Base-by-base conservation (phyloP, 1,140 invertebrate species). In the Polypedilum vanderplanki region DNA sequence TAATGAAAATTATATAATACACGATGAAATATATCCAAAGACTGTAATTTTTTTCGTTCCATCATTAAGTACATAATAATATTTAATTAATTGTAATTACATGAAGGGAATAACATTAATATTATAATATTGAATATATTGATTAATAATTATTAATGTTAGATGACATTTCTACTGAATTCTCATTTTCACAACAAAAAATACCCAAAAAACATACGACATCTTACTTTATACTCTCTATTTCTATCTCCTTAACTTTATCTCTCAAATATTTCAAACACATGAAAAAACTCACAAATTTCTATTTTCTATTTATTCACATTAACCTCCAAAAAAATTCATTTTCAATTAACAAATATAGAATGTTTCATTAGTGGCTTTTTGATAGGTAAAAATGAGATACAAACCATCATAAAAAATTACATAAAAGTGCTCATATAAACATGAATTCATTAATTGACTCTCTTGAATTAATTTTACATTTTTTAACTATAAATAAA, bases 21-120 rank as follows among this genome's bases (percentile, higher is more conserved):
- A 33, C 24, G 24, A 33, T 33, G 24, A 70, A 70, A 70, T 70
- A 22, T 70, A 70, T 70, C 65, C 65, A 70, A 70, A 70, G 65
- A 70, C 65, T 70, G 65, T 70, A 70, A 70, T 70, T 70, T 57
- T 57, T 57, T 70, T 70, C 65, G 65, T 70, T 70, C 65, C 65
- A 70, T 70, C 65, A 70, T 70, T 57, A 57, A 57, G 46, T 57
- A 57, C 46, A 57, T 57, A 57, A 57, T 57, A 57, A 57, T 57
- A 57, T 57, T 57, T 57, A 57, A 57, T 57, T 57, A 57, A 57
- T 57, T 57, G 46, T 57, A 57, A 57, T 57, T 57, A 57, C 46
- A 57, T n/a, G 24, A 33, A 15, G 46, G 15, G 4, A 57, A 15
- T 4, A 57, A 57, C 46, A 57, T n/a, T n/a, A 12, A 57, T n/a